phyloP scores from a whole-genome alignment of 2,888 invertebrate species.

The Odontomyia ornata region DNA sequence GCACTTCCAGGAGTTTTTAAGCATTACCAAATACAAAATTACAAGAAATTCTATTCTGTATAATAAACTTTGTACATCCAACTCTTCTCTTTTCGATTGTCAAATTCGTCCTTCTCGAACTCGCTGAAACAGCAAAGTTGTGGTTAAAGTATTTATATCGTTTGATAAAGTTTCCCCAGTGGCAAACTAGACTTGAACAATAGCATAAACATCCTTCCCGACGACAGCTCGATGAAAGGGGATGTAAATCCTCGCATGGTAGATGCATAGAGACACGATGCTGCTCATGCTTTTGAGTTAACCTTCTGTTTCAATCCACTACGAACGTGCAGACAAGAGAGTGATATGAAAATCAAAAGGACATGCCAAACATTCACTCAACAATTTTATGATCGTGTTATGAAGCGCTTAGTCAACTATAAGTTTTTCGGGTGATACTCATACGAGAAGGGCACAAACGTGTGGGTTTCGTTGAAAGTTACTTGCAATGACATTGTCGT shows the following conservation, averaged over 20 bases:
- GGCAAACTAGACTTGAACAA: neutral
- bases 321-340: no score
- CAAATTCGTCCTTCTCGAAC: no score
- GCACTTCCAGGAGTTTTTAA: no score
- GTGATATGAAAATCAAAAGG: slow-evolving; percentile 23
- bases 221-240: neutral
- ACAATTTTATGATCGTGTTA: slow-evolving; percentile 43
- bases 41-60: no score
- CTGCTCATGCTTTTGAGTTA: neutral
- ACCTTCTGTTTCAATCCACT: no score
- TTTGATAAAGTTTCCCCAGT: neutral
- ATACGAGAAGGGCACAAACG: neutral
- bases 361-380: slow-evolving; percentile 45
- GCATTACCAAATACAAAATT: no score
- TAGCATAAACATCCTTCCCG: neutral
- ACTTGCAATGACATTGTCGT: slow-evolving; percentile 9
- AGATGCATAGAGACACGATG: no score
- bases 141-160: neutral
- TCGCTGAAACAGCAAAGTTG: neutral
- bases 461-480: neutral
- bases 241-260: neutral
- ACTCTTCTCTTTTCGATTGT: no score
- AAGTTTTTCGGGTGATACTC: neutral
- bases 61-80: no score
- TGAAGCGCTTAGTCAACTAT: slow-evolving; percentile 44